Percentiles rank a stretch among this genome's conserved stretches.
These are phyloP conservation scores for Odontophorus gujanensis DNA, from an alignment of 2,113 vertebrate genomes.

Conservation along the genomic window DNA sequence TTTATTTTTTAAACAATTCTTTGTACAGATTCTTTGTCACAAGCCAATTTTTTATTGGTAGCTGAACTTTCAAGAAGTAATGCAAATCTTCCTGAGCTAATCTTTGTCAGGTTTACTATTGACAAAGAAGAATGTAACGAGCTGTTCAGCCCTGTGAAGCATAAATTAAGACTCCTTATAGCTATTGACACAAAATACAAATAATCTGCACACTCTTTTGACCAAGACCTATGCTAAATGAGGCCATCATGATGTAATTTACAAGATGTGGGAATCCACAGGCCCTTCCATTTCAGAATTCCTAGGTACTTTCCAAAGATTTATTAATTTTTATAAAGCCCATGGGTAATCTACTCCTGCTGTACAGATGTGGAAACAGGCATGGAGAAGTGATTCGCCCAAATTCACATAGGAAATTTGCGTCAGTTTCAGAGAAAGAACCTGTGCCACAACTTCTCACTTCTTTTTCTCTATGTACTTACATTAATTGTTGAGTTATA, in stretches of 20 bases:
- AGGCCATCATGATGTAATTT: not conserved
- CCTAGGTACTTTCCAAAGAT: not conserved
- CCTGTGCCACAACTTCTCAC: not conserved
- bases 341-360: conserved; percentile 13
- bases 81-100: not conserved
- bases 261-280: not conserved
- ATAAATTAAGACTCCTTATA: not conserved
- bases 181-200: not conserved
- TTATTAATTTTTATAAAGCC: conserved; percentile 35
- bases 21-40: not conserved
- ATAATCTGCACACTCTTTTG: not conserved
- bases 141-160: not conserved
- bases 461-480: not conserved
- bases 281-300: conserved; percentile 6
- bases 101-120: not conserved
- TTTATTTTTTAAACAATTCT: not conserved
- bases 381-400: not conserved
- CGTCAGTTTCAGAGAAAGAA: conserved; percentile 15
- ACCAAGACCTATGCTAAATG: not conserved
- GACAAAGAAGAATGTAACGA: not conserved
- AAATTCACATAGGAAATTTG: not conserved
- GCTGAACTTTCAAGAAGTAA: not conserved
- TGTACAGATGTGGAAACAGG: conserved; percentile 31
- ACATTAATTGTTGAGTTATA: not conserved
- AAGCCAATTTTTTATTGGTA: not conserved